Evolutionary conservation across 2,888 invertebrate genomes (phyloP).

Genomic region (Agriopis aurantiaria): DNA sequence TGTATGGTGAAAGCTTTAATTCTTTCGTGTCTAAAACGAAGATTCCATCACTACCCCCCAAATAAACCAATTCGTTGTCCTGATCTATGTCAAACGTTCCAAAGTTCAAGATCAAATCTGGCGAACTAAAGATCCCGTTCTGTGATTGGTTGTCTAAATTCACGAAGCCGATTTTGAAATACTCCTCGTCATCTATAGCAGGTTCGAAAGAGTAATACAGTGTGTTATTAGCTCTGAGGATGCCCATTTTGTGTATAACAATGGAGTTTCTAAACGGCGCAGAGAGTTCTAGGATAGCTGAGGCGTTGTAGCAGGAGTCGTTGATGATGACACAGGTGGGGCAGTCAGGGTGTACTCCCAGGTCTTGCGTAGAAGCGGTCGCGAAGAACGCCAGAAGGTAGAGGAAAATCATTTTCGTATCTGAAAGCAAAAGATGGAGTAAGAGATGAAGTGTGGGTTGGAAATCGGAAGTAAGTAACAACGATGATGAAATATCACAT

Average conservation of each 20-base stretch:
- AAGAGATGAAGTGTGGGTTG: background rate
- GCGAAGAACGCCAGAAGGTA: conserved; percentile 51
- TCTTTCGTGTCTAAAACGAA: conserved; percentile 60
- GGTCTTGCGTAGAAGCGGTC: conserved; percentile 48
- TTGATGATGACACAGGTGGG: conserved; percentile 64
- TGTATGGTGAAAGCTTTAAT: conserved; percentile 62
- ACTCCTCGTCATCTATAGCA: conserved; percentile 67
- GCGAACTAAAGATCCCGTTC: conserved; percentile 57
- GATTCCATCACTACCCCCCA: conserved; percentile 75
- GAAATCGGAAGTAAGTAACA: background rate
- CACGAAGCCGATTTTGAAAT: conserved; percentile 72
- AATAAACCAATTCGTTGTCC: conserved; percentile 65
- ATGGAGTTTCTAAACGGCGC: conserved; percentile 69
- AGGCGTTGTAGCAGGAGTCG: conserved; percentile 65
- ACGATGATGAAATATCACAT: too few relatives aligned
- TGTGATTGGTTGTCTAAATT: conserved; percentile 58
- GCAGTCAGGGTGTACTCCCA: conserved; percentile 48
- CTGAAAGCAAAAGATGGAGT: conserved; percentile 48
- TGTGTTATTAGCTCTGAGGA: conserved; percentile 63
- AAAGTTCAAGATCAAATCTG: conserved; percentile 65
- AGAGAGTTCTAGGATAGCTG: conserved; percentile 64
- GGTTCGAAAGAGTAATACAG: conserved; percentile 77
- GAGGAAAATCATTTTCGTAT: conserved; percentile 56
- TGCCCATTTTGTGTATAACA: conserved; percentile 69
- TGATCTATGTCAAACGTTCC: conserved; percentile 77